Evolutionary conservation across 2,113 vertebrate genomes (phyloP).

Genomic region (Patagioenas fasciata): DNA sequence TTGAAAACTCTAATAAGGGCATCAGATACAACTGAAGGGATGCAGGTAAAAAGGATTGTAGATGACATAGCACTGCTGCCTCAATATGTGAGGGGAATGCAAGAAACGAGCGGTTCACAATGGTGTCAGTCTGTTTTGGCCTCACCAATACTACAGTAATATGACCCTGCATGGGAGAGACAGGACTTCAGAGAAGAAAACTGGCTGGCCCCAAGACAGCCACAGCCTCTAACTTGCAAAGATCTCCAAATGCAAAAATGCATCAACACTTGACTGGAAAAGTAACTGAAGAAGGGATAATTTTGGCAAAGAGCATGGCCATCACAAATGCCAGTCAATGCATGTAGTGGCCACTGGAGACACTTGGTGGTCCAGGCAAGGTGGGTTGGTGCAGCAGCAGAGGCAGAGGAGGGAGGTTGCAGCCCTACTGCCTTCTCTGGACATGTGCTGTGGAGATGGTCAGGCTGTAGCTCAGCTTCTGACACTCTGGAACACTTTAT

Average conservation of each 20-base stretch:
- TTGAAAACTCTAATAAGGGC: not conserved
- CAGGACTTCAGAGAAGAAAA: not conserved
- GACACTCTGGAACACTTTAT: not conserved
- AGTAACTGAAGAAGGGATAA: not conserved
- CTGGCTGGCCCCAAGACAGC: not conserved
- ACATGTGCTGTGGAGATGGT: not conserved
- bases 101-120: not conserved
- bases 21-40: not conserved
- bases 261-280: not conserved
- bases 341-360: not conserved
- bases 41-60: not conserved
- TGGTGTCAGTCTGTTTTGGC: not conserved
- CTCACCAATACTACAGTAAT: not conserved
- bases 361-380: not conserved
- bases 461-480: not conserved
- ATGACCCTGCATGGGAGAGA: not conserved
- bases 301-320: not conserved
- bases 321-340: not conserved
- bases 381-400: not conserved
- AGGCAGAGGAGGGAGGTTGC: accelerated
- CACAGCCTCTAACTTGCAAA: not conserved
- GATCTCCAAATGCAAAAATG: not conserved
- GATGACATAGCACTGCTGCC: not conserved
- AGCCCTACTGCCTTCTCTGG: not conserved
- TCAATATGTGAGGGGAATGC: not conserved